These are phyloP conservation scores for Calliphora vomitoria DNA, from an alignment of 2,888 invertebrate species.

Conservation along the genomic window DNA sequence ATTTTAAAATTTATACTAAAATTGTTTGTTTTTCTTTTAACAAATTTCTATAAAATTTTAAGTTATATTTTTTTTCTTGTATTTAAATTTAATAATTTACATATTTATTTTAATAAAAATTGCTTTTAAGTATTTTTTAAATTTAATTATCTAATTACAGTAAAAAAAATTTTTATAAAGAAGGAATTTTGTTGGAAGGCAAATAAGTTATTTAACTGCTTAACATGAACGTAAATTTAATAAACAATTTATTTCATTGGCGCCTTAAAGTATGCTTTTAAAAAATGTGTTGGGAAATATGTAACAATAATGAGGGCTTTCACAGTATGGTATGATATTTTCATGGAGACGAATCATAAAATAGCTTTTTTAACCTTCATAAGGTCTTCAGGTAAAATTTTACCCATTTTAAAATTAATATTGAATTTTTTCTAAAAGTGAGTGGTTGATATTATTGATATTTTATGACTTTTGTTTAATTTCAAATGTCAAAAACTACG, in stretches of 20 bases:
- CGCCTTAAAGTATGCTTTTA: constrained; percentile 57
- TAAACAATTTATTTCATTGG: constrained; percentile 1
- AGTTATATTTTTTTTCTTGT: constrained; percentile 43
- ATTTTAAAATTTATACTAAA: constrained; percentile 73
- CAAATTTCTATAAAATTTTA: constrained; percentile 68
- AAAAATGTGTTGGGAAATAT: background rate
- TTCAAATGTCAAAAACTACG: too few relatives aligned
- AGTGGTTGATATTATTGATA: too few relatives aligned
- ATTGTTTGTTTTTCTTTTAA: constrained; percentile 56
- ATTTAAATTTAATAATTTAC: constrained; percentile 67
- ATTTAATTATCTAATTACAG: constrained; percentile 58
- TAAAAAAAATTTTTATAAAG: constrained; percentile 14
- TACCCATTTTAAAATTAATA: too few relatives aligned
- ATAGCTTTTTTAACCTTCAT: too few relatives aligned
- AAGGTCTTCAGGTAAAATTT: too few relatives aligned
- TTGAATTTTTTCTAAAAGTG: too few relatives aligned
- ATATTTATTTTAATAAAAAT: constrained; percentile 64
- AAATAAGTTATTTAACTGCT: constrained; percentile 53
- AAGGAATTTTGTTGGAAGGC: constrained; percentile 51
- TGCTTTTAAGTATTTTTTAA: constrained; percentile 33
- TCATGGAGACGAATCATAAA: too few relatives aligned
- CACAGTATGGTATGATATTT: background rate
- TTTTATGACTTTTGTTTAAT: too few relatives aligned
- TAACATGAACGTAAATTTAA: constrained; percentile 35
- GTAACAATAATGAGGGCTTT: background rate